Percentiles rank a stretch among this genome's conserved stretches.
These are phyloP conservation scores for Callocephalon fimbriatum DNA, from an alignment of 2,113 vertebrate species.

Conservation along the genomic window DNA sequence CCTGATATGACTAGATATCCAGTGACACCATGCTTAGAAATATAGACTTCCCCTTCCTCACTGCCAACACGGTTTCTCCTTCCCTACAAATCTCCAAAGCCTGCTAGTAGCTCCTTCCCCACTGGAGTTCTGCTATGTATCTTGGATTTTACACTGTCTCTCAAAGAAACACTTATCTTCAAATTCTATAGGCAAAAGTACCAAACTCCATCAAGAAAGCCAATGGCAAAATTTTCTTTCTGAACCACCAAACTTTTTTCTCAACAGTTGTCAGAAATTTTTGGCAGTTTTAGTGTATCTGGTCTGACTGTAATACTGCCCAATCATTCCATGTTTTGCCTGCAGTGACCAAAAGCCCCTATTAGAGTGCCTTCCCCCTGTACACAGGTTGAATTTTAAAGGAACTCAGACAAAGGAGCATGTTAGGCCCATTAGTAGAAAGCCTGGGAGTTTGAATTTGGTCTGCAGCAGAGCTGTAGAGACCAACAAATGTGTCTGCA, in stretches of 20 bases:
- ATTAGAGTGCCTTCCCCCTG: neutral
- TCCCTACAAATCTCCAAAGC: neutral
- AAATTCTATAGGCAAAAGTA: neutral
- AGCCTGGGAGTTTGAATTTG: neutral
- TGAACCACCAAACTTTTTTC: neutral
- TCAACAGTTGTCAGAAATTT: neutral
- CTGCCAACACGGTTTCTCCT: neutral
- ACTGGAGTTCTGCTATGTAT: neutral
- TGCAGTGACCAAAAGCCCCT: neutral
- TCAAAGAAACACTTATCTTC: neutral
- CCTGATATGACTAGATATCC: neutral
- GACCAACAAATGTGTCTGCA: neutral
- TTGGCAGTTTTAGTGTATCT: neutral
- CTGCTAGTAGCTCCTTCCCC: accelerated
- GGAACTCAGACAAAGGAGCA: neutral
- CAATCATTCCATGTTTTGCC: neutral
- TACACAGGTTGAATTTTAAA: neutral
- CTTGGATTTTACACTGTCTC: neutral
- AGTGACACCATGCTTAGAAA: neutral
- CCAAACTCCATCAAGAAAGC: neutral
- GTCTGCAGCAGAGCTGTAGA: neutral
- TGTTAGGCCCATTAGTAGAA: neutral
- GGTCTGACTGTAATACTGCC: neutral
- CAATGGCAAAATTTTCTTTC: neutral
- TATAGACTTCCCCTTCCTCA: neutral